Evolutionary conservation across 2,797 vertebrate genomes (phyloP).

Genomic region (Artibeus jamaicensis): DNA sequence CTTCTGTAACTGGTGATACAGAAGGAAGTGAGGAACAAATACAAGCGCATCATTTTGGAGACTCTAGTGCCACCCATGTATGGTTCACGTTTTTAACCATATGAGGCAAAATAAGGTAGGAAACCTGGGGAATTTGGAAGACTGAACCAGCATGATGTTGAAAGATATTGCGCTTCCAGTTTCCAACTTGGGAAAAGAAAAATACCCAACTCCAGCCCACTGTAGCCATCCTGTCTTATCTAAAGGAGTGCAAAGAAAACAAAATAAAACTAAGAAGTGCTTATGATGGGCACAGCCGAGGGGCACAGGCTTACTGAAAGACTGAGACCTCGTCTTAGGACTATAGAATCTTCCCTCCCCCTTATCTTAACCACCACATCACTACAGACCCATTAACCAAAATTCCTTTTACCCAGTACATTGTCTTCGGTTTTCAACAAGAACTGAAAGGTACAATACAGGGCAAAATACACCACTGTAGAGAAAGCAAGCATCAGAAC

Average conservation of each 20-base stretch:
- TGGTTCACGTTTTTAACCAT: neutral
- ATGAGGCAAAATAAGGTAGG: neutral
- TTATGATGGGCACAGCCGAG: neutral
- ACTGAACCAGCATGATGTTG: neutral
- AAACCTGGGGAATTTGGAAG: neutral
- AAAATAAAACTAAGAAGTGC: neutral
- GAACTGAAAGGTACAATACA: neutral
- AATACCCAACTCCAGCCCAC: neutral
- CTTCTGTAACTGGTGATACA: neutral
- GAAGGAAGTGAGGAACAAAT: neutral
- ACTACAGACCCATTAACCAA: neutral
- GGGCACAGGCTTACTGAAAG: neutral
- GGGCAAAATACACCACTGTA: neutral
- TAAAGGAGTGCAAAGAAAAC: neutral
- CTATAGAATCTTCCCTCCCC: neutral
- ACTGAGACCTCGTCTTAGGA: neutral
- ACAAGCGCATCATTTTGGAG: rapidly evolving
- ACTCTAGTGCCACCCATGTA: neutral
- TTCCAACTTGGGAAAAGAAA: neutral
- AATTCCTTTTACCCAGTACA: neutral
- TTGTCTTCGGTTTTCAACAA: neutral
- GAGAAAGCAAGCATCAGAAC: neutral
- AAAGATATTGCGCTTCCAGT: neutral
- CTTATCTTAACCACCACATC: neutral
- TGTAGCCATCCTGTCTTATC: neutral